Base-by-base conservation (phyloP, 2,113 vertebrate species). In the Egretta garzetta region DNA sequence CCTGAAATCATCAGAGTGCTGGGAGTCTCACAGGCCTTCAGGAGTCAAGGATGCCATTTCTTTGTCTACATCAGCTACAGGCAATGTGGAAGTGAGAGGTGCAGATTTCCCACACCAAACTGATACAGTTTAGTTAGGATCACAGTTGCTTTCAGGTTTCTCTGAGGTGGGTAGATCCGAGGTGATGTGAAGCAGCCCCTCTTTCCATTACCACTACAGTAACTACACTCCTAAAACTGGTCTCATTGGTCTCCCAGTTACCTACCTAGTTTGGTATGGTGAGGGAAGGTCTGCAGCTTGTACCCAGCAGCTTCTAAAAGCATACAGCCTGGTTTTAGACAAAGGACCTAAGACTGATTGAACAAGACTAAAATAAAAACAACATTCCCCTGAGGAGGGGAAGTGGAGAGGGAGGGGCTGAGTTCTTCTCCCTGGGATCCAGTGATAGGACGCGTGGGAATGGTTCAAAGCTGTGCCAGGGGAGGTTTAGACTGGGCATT, bases 1-100 rank as follows among this genome's bases (percentile, higher is more conserved):
- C 80, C 41, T 83, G 77, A 53, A 24, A 63, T 77, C 49, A 83
- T 22, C 33, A 35, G 70, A 68, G 8, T 60, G n/a, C 91, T 50
- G 30, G 70, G 86, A 87, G 80, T 67, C 86, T 70, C 62, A 66
- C 27, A 71, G 53, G 73, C 21, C 84, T 79, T 93, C n/a, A 59
- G 45, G 56, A 72, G 28, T 77, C 37, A 53, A 56, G 62, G 70
- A 39, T 35, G n/a, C 28, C 23, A 47, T 64, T 89, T 84, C 47
- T 94, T 86, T 84, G 41, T 49, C 45, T 79, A 30, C 20, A 58
- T 49, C 16, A 33, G 37, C 59, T 85, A 60, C 18, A 72, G 45
- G 60, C 66, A 55, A 26, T 2, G 23, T 85, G 60, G 20, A 75
- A 75, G 27, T 33, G 33, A 89, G n/a, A 55, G 37, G 21, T 41